A percentile compares a stretch with the other conserved stretches of the same genome.
These are phyloP conservation scores for Drosophila robusta DNA, from an alignment of 2,888 invertebrate species.

Conservation along the genomic window DNA sequence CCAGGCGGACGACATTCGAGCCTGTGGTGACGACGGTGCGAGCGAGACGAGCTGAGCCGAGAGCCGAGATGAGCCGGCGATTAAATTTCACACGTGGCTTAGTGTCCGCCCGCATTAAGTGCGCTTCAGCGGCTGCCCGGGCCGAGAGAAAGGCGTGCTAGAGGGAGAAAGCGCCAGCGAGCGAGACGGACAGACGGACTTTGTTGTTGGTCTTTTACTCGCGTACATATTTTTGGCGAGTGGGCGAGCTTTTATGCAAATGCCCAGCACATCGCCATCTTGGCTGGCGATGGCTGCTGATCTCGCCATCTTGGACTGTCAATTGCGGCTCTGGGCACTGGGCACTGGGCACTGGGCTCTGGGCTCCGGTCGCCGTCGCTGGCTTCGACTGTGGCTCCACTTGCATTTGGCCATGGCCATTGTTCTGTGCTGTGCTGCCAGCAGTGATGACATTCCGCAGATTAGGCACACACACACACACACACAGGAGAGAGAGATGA, in stretches of 20 bases:
- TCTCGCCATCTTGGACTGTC: conserved; percentile 73
- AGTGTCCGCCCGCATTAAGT: conserved; percentile 83
- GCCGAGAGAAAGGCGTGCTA: conserved; percentile 10
- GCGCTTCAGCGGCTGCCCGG: conserved; percentile 65
- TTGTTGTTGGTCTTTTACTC: not conserved
- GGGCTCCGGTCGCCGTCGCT: conserved; percentile 11
- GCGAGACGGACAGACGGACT: conserved; percentile 17
- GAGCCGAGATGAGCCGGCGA: conserved; percentile 34
- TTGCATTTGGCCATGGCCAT: conserved; percentile 62
- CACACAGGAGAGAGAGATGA: not conserved
- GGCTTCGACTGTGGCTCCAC: conserved; percentile 27
- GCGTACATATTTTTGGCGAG: conserved; percentile 29
- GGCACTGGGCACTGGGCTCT: conserved; percentile 26
- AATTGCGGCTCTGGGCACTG: conserved; percentile 46
- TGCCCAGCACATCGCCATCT: conserved; percentile 67
- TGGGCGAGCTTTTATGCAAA: conserved; percentile 73
- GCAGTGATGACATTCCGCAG: conserved; percentile 75
- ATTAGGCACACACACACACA: conserved; percentile 54
- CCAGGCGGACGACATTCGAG: conserved; percentile 72
- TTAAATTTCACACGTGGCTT: conserved; percentile 84
- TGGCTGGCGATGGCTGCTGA: conserved; percentile 70
- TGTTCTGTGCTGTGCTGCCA: conserved; percentile 67
- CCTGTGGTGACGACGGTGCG: conserved; percentile 44
- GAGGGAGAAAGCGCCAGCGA: conserved; percentile 9
- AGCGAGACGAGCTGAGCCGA: conserved; percentile 34